phyloP scores from a whole-genome alignment of 2,113 vertebrate genomes.

The Anolis sagrei region DNA sequence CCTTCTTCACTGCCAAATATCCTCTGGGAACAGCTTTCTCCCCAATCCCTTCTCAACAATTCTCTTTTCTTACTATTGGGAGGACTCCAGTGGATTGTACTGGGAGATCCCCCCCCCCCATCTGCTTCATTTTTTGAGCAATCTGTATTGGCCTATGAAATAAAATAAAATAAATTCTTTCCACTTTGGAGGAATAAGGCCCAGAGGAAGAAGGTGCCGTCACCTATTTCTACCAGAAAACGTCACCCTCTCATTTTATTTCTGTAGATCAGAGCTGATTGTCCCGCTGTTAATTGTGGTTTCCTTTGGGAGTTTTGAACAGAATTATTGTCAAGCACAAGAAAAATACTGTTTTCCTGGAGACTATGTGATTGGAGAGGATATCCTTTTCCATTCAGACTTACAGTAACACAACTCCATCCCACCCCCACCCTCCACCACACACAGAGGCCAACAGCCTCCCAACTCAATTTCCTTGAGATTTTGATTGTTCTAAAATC shows the following conservation, averaged over 20 bases:
- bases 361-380: not conserved
- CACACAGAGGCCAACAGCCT: not conserved
- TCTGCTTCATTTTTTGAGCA: not conserved
- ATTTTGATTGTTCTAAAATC: not conserved
- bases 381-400: not conserved
- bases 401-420: rapidly evolving
- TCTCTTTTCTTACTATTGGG: not conserved
- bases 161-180: not conserved
- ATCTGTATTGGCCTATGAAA: not conserved
- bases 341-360: not conserved
- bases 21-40: not conserved
- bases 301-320: conserved; percentile 5
- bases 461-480: not conserved
- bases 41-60: not conserved
- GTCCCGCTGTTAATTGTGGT: not conserved
- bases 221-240: not conserved
- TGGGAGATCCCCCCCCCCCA: too few species aligned
- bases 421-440: not conserved
- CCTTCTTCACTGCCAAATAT: not conserved
- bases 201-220: too few species aligned
- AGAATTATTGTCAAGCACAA: conserved; percentile 12
- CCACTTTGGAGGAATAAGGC: not conserved
- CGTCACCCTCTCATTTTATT: not conserved
- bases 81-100: not conserved
- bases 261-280: not conserved